Evolutionary conservation across 1,140 invertebrate species (phyloP).

Genomic region (Megalonaias nervosa): DNA sequence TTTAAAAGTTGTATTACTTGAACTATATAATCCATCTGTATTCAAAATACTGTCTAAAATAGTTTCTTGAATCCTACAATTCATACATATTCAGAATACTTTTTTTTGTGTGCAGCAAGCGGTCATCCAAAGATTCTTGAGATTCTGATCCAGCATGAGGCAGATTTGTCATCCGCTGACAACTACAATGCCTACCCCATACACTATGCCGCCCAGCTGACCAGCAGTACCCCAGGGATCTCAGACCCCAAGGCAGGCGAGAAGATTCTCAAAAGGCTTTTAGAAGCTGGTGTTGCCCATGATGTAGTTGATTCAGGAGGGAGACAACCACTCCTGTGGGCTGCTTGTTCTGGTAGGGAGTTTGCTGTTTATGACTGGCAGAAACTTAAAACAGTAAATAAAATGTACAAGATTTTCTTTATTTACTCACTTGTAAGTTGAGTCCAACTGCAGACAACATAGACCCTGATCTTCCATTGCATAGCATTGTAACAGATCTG

Average conservation of each 20-base stretch:
- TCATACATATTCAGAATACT: too few species aligned
- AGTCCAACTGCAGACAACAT: too few species aligned
- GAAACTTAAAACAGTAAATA: not conserved
- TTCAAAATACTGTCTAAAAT: too few species aligned
- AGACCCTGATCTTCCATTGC: too few species aligned
- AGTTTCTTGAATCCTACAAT: too few species aligned
- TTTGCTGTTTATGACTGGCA: not conserved
- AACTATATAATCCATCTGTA: too few species aligned
- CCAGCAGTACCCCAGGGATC: conserved; percentile 71
- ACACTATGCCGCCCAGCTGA: conserved; percentile 98
- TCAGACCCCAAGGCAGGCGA: conserved; percentile 70
- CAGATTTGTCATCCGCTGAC: conserved; percentile 88
- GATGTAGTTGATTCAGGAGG: conserved; percentile 92
- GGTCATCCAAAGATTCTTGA: conserved; percentile 76
- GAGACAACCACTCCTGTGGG: conserved; percentile 95
- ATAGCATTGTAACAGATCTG: too few species aligned
- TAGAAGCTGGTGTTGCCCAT: conserved; percentile 85
- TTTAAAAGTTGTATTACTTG: too few species aligned
- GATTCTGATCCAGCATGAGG: conserved; percentile 86
- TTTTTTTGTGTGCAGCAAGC: conserved; percentile 77
- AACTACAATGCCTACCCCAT: conserved; percentile 95
- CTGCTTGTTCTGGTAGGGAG: conserved; percentile 88
- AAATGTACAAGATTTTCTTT: not conserved
- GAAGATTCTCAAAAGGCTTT: conserved; percentile 86
- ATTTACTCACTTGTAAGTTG: too few species aligned